Percentiles rank a stretch among this genome's conserved stretches.
Conservation (phyloP, 2,888 invertebrate genomes). For the Gibbula magus region DNA sequence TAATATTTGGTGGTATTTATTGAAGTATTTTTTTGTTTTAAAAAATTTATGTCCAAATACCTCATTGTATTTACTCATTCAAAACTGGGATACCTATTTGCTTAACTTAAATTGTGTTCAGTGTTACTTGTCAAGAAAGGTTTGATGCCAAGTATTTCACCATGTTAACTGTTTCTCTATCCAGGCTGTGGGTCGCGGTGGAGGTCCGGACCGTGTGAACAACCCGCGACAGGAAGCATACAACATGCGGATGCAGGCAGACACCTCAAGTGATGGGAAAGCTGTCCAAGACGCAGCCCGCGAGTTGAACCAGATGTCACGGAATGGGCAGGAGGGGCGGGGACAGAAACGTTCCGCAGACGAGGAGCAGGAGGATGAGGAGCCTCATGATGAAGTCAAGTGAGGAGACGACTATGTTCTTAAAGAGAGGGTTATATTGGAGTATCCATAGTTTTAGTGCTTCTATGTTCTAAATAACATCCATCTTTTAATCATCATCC, state of each 20-base stretch:
- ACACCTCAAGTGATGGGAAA: conserved; percentile 70
- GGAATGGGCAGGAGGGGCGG: conserved; percentile 29
- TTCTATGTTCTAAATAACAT: too few species aligned
- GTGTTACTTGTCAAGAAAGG: not conserved
- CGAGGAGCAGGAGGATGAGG: conserved; percentile 79
- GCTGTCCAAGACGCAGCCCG: conserved; percentile 72
- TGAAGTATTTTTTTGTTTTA: too few species aligned
- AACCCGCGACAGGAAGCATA: conserved; percentile 88
- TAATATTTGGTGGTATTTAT: too few species aligned
- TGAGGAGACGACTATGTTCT: conserved; percentile 35
- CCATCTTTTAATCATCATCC: too few species aligned
- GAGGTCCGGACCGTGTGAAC: conserved; percentile 67
- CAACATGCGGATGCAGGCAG: conserved; percentile 80
- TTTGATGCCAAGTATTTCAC: not conserved
- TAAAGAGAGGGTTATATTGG: too few species aligned
- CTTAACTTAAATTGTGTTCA: not conserved
- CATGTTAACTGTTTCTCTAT: not conserved
- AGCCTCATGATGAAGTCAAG: conserved; percentile 89
- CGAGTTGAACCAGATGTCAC: conserved; percentile 68
- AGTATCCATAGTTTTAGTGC: too few species aligned
- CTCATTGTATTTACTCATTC: too few species aligned
- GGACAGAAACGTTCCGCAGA: conserved; percentile 39
- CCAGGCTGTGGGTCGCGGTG: conserved; percentile 46
- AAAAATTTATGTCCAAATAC: too few species aligned
- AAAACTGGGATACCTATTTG: not conserved